Percentiles rank a stretch among this genome's conserved stretches.
phyloP scores from a whole-genome alignment of 1,140 invertebrate species.

The Pygmarrhopalites habei region DNA sequence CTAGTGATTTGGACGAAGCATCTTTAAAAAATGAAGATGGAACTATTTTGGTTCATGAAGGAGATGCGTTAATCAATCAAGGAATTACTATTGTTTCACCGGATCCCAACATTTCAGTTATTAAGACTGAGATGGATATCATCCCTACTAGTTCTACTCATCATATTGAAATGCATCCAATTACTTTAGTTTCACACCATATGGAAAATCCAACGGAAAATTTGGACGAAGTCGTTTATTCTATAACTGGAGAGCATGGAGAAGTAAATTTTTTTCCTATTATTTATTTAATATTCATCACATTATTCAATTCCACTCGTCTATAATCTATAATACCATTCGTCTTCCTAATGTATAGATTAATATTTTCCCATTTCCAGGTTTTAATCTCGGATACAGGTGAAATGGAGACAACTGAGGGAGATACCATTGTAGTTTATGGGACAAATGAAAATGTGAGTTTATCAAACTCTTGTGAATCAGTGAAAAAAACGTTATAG shows the following conservation, averaged over 20 bases:
- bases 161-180: slow-evolving; percentile 15
- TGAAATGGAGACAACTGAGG: background rate
- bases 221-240: slow-evolving; percentile 30
- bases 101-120: background rate
- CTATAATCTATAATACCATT: background rate
- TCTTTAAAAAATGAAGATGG: background rate
- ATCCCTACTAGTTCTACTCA: slow-evolving; percentile 1
- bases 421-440: slow-evolving; percentile 11
- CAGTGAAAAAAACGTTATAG: too few relatives aligned
- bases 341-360: background rate
- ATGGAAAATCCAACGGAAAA: background rate
- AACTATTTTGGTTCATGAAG: slow-evolving; percentile 11
- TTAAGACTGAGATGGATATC: background rate
- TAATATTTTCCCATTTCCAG: slow-evolving; percentile 1
- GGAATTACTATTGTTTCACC: slow-evolving; percentile 15
- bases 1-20: background rate
- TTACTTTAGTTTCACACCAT: slow-evolving; percentile 6
- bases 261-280: background rate
- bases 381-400: slow-evolving; percentile 12
- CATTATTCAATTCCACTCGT: background rate
- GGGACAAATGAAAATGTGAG: background rate
- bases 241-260: slow-evolving; percentile 19
- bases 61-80: slow-evolving; percentile 15
- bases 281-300: background rate
- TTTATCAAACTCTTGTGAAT: too few relatives aligned